Base-by-base conservation (phyloP, 2,797 vertebrate species). In the Eidolon dupreanum region DNA sequence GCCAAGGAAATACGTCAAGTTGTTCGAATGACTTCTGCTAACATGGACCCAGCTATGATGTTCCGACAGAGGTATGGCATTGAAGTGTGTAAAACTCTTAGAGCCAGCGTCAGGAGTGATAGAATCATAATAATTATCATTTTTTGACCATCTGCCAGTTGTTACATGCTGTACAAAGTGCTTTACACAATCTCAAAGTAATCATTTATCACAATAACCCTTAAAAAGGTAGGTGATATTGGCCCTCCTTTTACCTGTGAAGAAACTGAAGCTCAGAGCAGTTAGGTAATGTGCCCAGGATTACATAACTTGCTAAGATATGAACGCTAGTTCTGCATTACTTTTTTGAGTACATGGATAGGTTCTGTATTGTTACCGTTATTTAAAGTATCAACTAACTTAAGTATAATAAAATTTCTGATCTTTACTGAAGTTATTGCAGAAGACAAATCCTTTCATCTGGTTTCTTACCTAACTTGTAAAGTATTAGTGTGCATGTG, bases 31-130 rank as follows among this genome's bases (percentile, higher is more conserved):
- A 99, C 99, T 41, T 99, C 99, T 0, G 99, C 99, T 74, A 99
- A 99, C 98, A 99, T 99, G 99, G 99, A 99, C 95, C 99, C 99
- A 0, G 99, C 99, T 8, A 99, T 99, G 59, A 99, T 99, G 99
- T 99, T 99, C 98, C 98, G 99, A 96, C 99, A 99, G 98, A 99
- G 99, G 99, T 99, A 98, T 97, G 99, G 94, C 82, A 55, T 71
- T 90, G 68, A 94, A 90, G 49, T 78, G 20, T 66, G 15, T 93
- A 73, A 73, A 78, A 16, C 55, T 81, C 24, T 68, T 51, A 33
- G 28, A 46, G 24, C 74, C 74, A 46, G 3, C 16, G 0, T 63
- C 3, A 1, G n/a, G 46, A 63, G 11, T 88, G 66, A 73, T 74
- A 24, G 26, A 51, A 38, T 24, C 17, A 36, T n/a, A 43, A 5